Base-by-base conservation (phyloP, 1,140 invertebrate genomes). In the Oppia nitens region DNA sequence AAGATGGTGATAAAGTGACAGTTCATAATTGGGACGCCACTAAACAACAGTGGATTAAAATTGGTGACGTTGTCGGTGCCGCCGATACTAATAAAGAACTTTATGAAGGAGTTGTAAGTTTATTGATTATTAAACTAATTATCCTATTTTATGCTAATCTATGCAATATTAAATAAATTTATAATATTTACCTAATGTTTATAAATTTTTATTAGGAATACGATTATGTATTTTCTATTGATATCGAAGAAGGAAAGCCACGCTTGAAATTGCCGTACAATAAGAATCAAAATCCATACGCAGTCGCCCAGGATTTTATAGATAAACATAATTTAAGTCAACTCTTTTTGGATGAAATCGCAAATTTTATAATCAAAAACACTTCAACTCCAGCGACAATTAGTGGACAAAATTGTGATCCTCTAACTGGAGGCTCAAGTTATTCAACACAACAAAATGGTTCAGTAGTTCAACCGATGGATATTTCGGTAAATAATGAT, bases 211-310 rank as follows among this genome's bases (percentile, higher is more conserved):
- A 17, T 9, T 9, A 85, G 78, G 83, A 89, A 67, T 96, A 96
- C 70, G 93, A 97, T 74, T 95, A 82, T 74, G 91, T 96, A 21
- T 97, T 97, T 70, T 83, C 80, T 63, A 87, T 98, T 3, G 90
- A 94, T 65, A 83, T 96, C 58, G 85, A 93, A 68, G 90, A 94
- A 68, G 87, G 84, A 1, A 79, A 81, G 50, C 83, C 85, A 1
- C 79, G 87, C 0, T 72, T 96, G 2, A 95, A 96, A 71, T 72
- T 98, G 53, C 90, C 90, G 0, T 97, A 87, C 69, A 96, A 97
- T 69, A 78, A 78, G 12, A 67, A 66, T 24, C 79, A 83, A 65
- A 79, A 83, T 66, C 79, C 80, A 0, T 81, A 77, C 73, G 70
- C 74, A 61, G 79, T 77, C 24, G 81, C 82, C 26, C 79, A 82